A percentile compares a stretch with the other conserved stretches of the same genome.
Conservation (phyloP, 2,888 invertebrate genomes). For the Sinelater perroti region DNA sequence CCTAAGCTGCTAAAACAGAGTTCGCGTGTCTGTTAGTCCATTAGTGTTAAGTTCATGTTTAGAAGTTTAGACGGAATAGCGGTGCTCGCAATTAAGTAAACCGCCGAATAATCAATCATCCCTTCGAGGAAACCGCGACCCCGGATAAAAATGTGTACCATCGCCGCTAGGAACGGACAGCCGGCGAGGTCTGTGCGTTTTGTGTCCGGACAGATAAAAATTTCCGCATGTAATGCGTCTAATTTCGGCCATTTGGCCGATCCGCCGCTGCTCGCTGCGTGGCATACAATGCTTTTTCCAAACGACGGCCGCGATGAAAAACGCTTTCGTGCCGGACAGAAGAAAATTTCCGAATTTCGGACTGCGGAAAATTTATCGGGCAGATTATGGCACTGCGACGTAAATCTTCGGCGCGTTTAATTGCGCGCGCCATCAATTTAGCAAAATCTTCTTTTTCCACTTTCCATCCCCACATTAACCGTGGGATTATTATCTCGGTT, state of each 20-base stretch:
- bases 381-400: conserved; percentile 8
- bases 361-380: conserved; percentile 6
- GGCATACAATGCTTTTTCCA: conserved; percentile 12
- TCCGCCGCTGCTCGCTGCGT: conserved; percentile 5
- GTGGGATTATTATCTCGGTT: too few relatives aligned
- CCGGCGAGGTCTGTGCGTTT: conserved; percentile 12
- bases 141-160: conserved; percentile 49
- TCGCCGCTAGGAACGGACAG: conserved; percentile 25
- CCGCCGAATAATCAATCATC: conserved; percentile 55
- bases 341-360: conserved; percentile 10
- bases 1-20: conserved; percentile 38
- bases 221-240: conserved; percentile 12
- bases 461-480: too few relatives aligned
- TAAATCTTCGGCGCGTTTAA: conserved; percentile 7
- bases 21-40: conserved; percentile 52
- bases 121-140: conserved; percentile 46
- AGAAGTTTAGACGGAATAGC: conserved; percentile 51
- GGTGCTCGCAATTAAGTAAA: conserved; percentile 54
- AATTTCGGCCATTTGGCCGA: conserved; percentile 5
- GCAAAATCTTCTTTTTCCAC: conserved; percentile 3
- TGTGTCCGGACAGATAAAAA: conserved; percentile 15
- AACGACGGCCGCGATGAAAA: conserved; percentile 5
- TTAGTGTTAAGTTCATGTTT: conserved; percentile 55
- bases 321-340: not conserved
- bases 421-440: conserved; percentile 10